Evolutionary conservation across 2,888 invertebrate genomes (phyloP).

Genomic region (Ceramica pisi): DNA sequence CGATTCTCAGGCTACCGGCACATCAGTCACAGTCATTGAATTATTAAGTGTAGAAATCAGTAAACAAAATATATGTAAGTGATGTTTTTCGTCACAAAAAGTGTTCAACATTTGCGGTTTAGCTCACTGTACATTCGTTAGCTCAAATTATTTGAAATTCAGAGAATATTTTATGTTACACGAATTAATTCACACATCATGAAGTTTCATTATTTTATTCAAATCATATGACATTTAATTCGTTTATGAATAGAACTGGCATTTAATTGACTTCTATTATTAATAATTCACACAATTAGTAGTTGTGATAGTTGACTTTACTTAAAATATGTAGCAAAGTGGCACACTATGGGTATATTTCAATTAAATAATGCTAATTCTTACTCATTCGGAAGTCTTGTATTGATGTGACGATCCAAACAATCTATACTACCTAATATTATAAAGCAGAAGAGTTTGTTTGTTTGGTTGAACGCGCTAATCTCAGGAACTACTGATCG

Average conservation of each 20-base stretch:
- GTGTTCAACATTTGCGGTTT: neutral
- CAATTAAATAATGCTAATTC: neutral
- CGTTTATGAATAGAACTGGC: constrained; percentile 1
- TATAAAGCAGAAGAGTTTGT: too few species aligned
- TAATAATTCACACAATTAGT: constrained; percentile 10
- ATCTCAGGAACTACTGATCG: too few species aligned
- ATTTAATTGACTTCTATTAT: constrained; percentile 4
- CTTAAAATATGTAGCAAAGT: constrained; percentile 19
- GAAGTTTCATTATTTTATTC: constrained; percentile 5
- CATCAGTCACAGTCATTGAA: constrained; percentile 17
- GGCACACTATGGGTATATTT: constrained; percentile 12
- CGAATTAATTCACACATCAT: neutral
- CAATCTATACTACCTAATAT: neutral
- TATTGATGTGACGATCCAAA: neutral
- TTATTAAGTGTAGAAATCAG: constrained; percentile 16
- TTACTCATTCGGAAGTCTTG: too few species aligned
- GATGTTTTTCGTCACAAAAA: constrained; percentile 14
- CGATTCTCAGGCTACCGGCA: constrained; percentile 21
- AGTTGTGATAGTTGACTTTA: constrained; percentile 26
- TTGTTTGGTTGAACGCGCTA: too few species aligned
- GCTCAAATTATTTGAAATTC: constrained; percentile 2
- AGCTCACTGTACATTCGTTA: neutral
- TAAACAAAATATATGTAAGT: constrained; percentile 12
- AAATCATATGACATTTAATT: neutral
- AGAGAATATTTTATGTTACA: constrained; percentile 5